Evolutionary conservation across 2,113 vertebrate species (phyloP), one percentile per base, ranked within the genome.

Genomic region (Vidua macroura): DNA sequence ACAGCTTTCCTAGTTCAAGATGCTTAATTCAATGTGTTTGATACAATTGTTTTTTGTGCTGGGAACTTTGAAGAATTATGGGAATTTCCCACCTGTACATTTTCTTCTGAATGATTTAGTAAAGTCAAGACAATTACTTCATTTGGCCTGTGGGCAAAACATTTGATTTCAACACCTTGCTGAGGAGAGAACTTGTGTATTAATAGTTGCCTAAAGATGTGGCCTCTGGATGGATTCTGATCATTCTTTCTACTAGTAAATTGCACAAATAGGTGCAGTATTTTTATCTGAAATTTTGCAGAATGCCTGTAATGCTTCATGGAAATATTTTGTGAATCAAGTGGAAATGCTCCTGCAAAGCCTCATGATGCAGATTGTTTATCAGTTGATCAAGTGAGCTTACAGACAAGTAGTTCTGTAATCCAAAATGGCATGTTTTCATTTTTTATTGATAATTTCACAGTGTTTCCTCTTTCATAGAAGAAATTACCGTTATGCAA

Each of bases 241-340:
- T 84, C 10, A 53, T 85, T 85, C 59, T 83, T 93, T 85, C 88
- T 86, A 14, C 69, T 84, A 46, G 83, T 58, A 53, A 91, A 56
- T 75, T 81, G 77, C 62, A 91, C 11, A 9, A 83, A 78, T 90
- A 84, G 92, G 63, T 92, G 76, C 95, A 96, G 83, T 95, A 83
- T 90, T 93, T 96, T 84, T 93, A 90, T 52, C 82, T 67, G 92
- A 80, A 91, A 76, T 91, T 73, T 87, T 95, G 83, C 63, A 92
- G 88, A 89, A 95, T 77, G 77, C 68, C 70, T 94, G 11, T 86
- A 86, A 51, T 78, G 80, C 35, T 84, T 93, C 39, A 86, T 74
- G 69, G 81, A 91, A 74, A 22, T 83, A 52, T n/a, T 83, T 91
- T 92, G 46, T 62, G 46, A 80, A 49, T 93, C 19, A n/a, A 89